Base-by-base conservation (phyloP, 2,888 invertebrate species). In the Sphinx pinastri region DNA sequence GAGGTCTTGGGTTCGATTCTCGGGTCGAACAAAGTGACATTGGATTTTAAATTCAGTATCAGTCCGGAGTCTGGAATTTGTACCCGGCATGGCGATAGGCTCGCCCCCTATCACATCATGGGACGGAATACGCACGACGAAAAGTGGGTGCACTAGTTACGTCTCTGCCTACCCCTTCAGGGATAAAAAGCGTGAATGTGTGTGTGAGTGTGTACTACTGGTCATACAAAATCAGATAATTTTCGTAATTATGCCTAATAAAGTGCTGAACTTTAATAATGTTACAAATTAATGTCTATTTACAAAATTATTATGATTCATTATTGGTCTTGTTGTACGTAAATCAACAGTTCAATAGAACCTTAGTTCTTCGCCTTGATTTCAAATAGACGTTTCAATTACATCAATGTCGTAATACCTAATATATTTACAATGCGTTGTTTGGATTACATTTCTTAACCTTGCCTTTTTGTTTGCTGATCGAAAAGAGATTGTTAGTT, bases 311-410 rank as follows among this genome's bases (percentile, higher is more conserved):
- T 69, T 13, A 11, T 51, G 45, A 54, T 63, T 63, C 51, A 7
- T 68, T 51, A 7, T 68, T 51, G 38, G 59, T 59, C 68, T 59
- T 59, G 59, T 68, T 49, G 45, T 31, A 11, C 19, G 54, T 63
- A 52, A 63, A 69, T 54, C 47, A 63, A 38, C 54, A 38, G 14
- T 19, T 63, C 10, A 63, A 59, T 68, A 63, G 52, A 52, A 38
- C 25, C 54, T 38, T 10, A 45, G 54, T 54, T 52, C 45, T 14
- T 45, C 38, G n/a, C 52, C 38, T 31, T 52, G 52, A 38, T 60
- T 16, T 60, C 45, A 25, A 25, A 58, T 71, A 69, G 73, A 74
- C 71, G 71, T 73, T 71, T 74, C 73, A 72, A 72, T 75, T 73
- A 74, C 55, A 55, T 72, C 58, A 70, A 51, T 69, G 52, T 54